These are phyloP conservation scores for Drosophila testacea DNA, from an alignment of 2,888 invertebrate genomes.

Conservation along the genomic window DNA sequence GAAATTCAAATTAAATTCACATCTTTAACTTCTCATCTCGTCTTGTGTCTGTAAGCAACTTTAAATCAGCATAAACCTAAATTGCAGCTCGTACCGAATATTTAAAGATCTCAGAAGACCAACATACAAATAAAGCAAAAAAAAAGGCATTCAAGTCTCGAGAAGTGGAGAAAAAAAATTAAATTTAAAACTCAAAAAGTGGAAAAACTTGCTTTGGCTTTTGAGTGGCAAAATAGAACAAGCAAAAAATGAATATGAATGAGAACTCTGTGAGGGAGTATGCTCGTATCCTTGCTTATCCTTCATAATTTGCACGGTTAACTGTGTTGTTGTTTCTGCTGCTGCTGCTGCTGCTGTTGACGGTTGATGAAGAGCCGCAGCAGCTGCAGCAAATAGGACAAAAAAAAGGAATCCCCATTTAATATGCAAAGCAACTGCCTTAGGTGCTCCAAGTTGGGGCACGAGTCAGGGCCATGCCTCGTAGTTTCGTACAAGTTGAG, in stretches of 20 bases:
- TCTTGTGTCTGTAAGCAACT: not conserved
- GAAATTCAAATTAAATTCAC: too few relatives aligned
- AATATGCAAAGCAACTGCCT: conserved; percentile 65
- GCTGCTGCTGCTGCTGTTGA: conserved; percentile 41
- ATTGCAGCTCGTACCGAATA: not conserved
- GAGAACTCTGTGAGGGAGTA: conserved; percentile 30
- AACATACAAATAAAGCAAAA: conserved; percentile 7
- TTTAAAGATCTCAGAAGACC: not conserved
- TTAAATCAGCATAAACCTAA: conserved; percentile 1
- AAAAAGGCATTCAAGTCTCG: conserved; percentile 7
- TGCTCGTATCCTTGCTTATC: conserved; percentile 56
- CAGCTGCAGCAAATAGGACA: conserved; percentile 44
- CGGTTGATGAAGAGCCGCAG: conserved; percentile 66
- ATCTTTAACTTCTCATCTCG: not conserved
- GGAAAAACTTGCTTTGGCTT: conserved; percentile 63
- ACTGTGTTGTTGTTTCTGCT: conserved; percentile 29
- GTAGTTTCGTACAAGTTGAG: conserved; percentile 67
- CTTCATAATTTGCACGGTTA: conserved; percentile 66
- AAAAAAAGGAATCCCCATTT: conserved; percentile 41
- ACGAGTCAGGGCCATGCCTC: conserved; percentile 20
- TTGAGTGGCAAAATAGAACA: conserved; percentile 46
- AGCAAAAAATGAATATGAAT: conserved; percentile 53
- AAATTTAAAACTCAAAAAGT: conserved; percentile 63
- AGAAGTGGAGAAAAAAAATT: conserved; percentile 35
- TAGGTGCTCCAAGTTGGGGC: conserved; percentile 46